phyloP scores from a whole-genome alignment of 2,888 invertebrate genomes.

The Zonitis immaculata region DNA sequence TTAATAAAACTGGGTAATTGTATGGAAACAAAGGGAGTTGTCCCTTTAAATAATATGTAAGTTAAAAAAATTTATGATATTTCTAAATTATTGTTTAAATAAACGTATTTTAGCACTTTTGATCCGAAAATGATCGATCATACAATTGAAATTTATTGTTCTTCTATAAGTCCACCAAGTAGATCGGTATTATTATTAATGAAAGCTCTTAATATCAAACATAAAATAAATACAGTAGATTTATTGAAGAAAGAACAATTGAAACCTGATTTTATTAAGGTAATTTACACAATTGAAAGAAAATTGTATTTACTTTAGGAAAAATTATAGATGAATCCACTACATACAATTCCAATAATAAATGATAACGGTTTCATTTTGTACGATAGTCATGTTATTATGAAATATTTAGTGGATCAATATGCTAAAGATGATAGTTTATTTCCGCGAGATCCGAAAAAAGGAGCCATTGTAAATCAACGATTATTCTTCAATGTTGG shows the following conservation, averaged over 20 bases:
- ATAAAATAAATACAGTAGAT: constrained; percentile 61
- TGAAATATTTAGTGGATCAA: constrained; percentile 61
- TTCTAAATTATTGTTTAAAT: background rate
- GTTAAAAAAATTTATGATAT: constrained; percentile 6
- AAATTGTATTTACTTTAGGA: background rate
- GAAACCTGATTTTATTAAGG: constrained; percentile 64
- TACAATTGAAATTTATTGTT: constrained; percentile 60
- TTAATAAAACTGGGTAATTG: constrained; percentile 45
- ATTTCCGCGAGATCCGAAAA: constrained; percentile 61
- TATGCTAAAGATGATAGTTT: constrained; percentile 61
- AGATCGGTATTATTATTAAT: constrained; percentile 60
- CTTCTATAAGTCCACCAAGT: constrained; percentile 59
- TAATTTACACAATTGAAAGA: too few relatives aligned
- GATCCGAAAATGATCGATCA: constrained; percentile 32
- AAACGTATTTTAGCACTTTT: constrained; percentile 25
- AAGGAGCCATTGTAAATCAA: constrained; percentile 59
- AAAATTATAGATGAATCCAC: background rate
- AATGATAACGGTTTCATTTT: constrained; percentile 66
- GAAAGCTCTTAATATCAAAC: constrained; percentile 59
- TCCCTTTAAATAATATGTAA: constrained; percentile 36
- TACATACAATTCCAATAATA: constrained; percentile 49
- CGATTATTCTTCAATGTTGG: constrained; percentile 59
- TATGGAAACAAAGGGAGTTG: constrained; percentile 43
- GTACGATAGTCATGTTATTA: constrained; percentile 68
- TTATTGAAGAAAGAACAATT: constrained; percentile 59